These are phyloP conservation scores for Pseudolycoriella hygida DNA, from an alignment of 2,888 invertebrate genomes.

Conservation along the genomic window DNA sequence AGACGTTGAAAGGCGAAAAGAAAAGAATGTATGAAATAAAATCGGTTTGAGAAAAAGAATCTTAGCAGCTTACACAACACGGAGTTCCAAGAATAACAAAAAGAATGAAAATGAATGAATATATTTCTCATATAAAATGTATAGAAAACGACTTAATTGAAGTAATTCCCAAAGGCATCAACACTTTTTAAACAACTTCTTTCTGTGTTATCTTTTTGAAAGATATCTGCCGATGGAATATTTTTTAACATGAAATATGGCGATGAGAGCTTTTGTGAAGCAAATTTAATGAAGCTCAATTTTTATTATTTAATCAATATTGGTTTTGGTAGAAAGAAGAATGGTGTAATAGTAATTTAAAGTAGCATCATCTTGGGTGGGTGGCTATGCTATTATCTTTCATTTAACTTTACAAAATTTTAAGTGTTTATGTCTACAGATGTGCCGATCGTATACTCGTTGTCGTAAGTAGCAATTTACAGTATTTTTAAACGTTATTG, in stretches of 20 bases:
- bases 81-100: background rate
- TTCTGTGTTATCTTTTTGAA: too few species aligned
- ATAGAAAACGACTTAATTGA: conserved; percentile 6
- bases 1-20: too few species aligned
- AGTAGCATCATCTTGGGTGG: too few species aligned
- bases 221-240: too few species aligned
- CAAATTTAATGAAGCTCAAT: conserved; percentile 4
- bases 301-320: conserved; percentile 4
- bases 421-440: too few species aligned
- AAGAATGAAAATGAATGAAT: background rate
- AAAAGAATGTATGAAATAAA: too few species aligned
- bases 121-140: background rate
- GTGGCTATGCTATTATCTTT: too few species aligned
- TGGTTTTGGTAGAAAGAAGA: background rate
- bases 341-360: too few species aligned
- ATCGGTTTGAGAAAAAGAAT: background rate
- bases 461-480: too few species aligned
- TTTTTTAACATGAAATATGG: background rate
- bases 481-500: too few species aligned
- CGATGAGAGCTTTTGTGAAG: background rate
- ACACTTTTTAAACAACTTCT: conserved; percentile 1
- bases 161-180: conserved; percentile 6
- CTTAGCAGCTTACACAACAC: background rate
- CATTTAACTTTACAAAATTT: too few species aligned
- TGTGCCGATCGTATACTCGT: too few species aligned